Evolutionary conservation across 2,113 vertebrate genomes (phyloP).

Genomic region (Myiopsitta monachus): DNA sequence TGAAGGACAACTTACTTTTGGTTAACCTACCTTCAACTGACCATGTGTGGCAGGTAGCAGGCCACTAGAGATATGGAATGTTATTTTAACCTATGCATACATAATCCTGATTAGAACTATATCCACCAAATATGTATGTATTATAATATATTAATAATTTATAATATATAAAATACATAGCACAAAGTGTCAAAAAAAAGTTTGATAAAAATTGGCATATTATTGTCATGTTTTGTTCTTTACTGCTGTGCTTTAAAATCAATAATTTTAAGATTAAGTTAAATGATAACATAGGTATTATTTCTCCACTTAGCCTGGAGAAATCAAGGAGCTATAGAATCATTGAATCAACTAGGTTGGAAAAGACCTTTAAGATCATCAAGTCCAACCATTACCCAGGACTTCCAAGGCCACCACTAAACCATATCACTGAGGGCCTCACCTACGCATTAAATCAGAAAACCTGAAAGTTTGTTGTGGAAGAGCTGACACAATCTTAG

Average conservation of each 20-base stretch:
- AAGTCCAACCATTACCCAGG: neutral
- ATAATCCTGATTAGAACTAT: neutral
- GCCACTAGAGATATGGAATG: neutral
- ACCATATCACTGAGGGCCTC: neutral
- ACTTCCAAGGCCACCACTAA: neutral
- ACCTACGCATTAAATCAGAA: neutral
- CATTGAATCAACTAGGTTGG: neutral
- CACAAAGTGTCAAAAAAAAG: neutral
- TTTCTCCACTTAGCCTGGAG: neutral
- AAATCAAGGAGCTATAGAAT: neutral
- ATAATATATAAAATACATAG: neutral
- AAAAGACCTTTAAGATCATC: neutral
- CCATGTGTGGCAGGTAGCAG: neutral
- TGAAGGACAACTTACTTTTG: neutral
- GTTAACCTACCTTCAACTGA: neutral
- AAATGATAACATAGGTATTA: neutral
- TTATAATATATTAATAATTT: neutral
- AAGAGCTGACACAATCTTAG: conserved; percentile 50
- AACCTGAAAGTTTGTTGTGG: neutral
- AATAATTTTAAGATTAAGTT: neutral
- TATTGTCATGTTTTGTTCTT: neutral
- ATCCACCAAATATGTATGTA: neutral
- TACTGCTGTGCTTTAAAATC: neutral
- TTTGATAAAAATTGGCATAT: neutral
- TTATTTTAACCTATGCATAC: neutral